phyloP scores from a whole-genome alignment of 2,797 vertebrate genomes.

The Zalophus californianus region DNA sequence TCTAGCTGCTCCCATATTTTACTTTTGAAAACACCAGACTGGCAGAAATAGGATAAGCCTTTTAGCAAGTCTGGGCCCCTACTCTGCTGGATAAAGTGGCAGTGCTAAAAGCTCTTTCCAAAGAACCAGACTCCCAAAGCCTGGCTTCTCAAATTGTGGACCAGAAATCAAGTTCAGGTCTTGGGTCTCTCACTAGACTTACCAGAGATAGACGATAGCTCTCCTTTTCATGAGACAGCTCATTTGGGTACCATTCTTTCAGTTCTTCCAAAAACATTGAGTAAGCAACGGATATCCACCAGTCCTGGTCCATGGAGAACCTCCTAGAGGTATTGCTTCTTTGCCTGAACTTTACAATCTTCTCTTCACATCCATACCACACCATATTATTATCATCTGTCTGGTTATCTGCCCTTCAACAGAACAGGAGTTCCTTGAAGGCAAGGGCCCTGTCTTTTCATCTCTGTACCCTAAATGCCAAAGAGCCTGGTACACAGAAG shows the following conservation, averaged over 20 bases:
- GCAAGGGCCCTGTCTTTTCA: conserved; percentile 19
- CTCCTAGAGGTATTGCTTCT: neutral
- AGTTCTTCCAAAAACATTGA: conserved; percentile 52
- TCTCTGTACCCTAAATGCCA: conserved; percentile 14
- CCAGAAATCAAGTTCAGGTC: conserved; percentile 8
- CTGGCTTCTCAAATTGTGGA: conserved; percentile 1
- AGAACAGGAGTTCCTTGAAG: conserved; percentile 22
- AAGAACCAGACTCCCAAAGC: conserved; percentile 45
- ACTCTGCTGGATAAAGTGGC: neutral
- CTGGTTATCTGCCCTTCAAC: neutral
- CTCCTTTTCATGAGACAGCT: conserved; percentile 14
- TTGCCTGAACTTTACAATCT: neutral
- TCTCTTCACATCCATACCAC: neutral
- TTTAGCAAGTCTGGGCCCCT: conserved; percentile 20
- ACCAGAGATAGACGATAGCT: neutral
- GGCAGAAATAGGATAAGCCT: neutral
- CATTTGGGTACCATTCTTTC: conserved; percentile 21
- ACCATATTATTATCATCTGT: neutral
- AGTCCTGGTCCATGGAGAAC: neutral
- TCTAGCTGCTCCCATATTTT: conserved; percentile 11
- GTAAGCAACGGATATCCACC: neutral
- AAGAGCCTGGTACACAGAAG: neutral
- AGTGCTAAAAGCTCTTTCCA: neutral
- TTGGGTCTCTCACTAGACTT: neutral
- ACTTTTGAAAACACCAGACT: conserved; percentile 18